Evolutionary conservation across 37 sponge, comb jelly and placozoan genomes (phyloP), one percentile per base, ranked within the genome.

Genomic region (Spongilla lacustris): DNA sequence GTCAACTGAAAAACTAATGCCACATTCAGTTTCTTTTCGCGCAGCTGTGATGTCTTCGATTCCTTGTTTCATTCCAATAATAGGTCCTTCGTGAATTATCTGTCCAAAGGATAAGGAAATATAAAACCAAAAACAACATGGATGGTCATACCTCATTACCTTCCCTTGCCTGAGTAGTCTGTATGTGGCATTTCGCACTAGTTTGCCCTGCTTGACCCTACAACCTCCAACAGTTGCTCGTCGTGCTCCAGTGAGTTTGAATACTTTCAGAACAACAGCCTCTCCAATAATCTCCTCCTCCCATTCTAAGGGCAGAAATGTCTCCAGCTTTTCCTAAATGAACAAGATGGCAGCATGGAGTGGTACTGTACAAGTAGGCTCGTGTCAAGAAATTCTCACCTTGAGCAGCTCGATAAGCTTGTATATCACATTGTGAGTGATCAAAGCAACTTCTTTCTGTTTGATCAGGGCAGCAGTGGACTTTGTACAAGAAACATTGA

Each of bases 271-370:
- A 17, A 96, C 84, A 0, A 77, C 78, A 11, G 94, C 97, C 81
- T 94, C 94, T 38, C 97, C 97, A 8, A 94, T 66, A 19, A 86
- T 73, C 67, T 94, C 92, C 66, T 91, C 92, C 81, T 94, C 91
- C 46, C 72, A 73, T 27, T 32, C 72, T 0, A 74, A 69, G 6
- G 89, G 81, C 26, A 96, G 83, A 25, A 22, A 10, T 2, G 70
- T 35, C 77, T 89, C 85, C 10, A 96, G 49, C 14, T 89, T 67
- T 2, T 83, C 85, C 94, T 96, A 75, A 2, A 58, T 0, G 5
- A 29, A 30, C 14, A 36, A 30, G n/a, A n/a, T 30, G 41, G 30
- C 73, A 71, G 50, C 30, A 70, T n/a, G 30, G 66, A 11, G 50
- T 13, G 14, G 31, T 79, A 50, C 32, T 32, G 74, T 50, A 26